Percentiles rank a stretch among this genome's conserved stretches.
These are phyloP conservation scores for Halcyon badia DNA, from an alignment of 2,797 vertebrate genomes.

Conservation along the genomic window DNA sequence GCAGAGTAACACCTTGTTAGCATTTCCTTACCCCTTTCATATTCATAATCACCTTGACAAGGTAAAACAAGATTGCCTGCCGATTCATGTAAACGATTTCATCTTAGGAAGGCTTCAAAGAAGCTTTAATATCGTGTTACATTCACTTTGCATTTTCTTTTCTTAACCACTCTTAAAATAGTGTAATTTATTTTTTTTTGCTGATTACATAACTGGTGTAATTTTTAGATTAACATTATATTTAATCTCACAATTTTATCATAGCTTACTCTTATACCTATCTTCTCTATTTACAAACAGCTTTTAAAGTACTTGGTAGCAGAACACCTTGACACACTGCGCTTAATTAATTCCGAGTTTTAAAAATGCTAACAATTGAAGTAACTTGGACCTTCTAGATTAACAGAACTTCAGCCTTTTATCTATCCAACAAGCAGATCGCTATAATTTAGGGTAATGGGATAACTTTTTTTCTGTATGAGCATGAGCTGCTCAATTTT, in stretches of 20 bases:
- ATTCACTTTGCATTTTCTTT: not conserved
- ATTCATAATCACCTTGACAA: constrained; percentile 25
- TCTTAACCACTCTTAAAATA: not conserved
- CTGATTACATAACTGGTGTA: not conserved
- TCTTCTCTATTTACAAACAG: not conserved
- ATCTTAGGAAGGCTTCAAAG: not conserved
- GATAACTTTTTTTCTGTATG: not conserved
- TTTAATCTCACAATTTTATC: not conserved
- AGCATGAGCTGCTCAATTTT: not conserved
- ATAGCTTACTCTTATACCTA: not conserved
- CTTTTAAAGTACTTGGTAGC: not conserved
- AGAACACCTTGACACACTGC: not conserved
- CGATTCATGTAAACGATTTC: not conserved
- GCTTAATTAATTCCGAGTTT: not conserved
- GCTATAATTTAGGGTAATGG: not conserved
- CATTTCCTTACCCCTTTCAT: not conserved
- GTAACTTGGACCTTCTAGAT: not conserved
- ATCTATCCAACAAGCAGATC: not conserved
- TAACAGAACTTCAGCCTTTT: not conserved
- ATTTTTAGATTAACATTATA: not conserved
- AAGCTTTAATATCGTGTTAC: not conserved
- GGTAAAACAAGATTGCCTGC: not conserved
- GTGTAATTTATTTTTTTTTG: not conserved
- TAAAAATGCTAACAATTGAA: not conserved
- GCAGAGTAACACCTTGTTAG: not conserved